A percentile compares a stretch with the other conserved stretches of the same genome.
phyloP scores from a whole-genome alignment of 2,888 invertebrate genomes.

The Crematogaster levior region DNA sequence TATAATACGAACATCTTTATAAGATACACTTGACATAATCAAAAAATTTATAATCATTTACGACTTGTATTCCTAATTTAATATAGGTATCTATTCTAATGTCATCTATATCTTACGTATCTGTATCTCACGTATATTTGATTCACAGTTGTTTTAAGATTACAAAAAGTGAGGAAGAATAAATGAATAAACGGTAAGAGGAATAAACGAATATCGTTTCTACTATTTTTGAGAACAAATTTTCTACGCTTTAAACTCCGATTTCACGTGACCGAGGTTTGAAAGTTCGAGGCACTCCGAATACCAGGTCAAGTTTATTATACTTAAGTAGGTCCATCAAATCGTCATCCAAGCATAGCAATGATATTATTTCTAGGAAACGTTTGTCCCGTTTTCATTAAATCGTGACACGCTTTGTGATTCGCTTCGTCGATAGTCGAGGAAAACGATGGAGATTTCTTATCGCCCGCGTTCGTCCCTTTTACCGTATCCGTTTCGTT shows the following conservation, averaged over 20 bases:
- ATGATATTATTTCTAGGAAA: conserved; percentile 42
- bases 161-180: neutral
- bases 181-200: neutral
- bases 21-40: no score
- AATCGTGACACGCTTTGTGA: conserved; percentile 42
- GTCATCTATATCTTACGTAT: neutral
- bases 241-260: neutral
- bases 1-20: no score
- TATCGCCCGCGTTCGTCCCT: conserved; percentile 20
- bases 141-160: neutral
- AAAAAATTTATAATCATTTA: neutral
- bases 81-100: neutral
- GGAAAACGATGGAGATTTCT: conserved; percentile 33
- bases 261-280: neutral
- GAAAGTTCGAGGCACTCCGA: conserved; percentile 27
- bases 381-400: conserved; percentile 41
- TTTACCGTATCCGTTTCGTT: conserved; percentile 33
- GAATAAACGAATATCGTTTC: neutral
- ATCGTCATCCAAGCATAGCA: conserved; percentile 38
- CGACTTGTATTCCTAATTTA: neutral
- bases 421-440: neutral
- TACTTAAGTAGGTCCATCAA: conserved; percentile 36
- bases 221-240: neutral
- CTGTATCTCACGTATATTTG: no score
- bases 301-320: conserved; percentile 54